Conservation (phyloP, 2,888 invertebrate species). For the Lasioglossum leucozonium region DNA sequence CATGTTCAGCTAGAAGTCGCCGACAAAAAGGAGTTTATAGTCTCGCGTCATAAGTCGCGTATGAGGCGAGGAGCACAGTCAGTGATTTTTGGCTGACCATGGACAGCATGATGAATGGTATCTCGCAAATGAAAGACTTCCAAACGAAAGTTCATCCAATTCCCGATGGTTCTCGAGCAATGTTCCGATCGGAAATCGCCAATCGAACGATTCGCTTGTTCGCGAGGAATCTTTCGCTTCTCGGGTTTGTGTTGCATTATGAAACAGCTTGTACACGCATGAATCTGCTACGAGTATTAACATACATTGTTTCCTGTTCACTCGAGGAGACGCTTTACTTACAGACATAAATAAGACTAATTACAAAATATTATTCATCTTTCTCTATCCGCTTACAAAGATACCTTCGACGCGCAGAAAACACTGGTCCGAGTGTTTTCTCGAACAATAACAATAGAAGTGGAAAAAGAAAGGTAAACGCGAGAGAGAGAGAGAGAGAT, state of each 20-base stretch:
- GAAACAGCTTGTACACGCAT: slow-evolving; percentile 44
- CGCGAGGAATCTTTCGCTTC: background rate
- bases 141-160: background rate
- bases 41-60: background rate
- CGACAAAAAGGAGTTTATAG: background rate
- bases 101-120: slow-evolving; percentile 6
- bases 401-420: slow-evolving; percentile 33
- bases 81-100: background rate
- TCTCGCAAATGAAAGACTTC: slow-evolving; percentile 17
- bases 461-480: background rate
- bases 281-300: slow-evolving; percentile 52
- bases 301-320: slow-evolving; percentile 48
- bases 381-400: slow-evolving; percentile 19
- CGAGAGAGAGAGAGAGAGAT: too few species aligned
- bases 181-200: background rate
- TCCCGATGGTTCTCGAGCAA: background rate
- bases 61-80: background rate
- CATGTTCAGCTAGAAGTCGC: background rate
- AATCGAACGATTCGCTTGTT: background rate
- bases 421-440: slow-evolving; percentile 26
- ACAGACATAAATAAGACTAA: slow-evolving; percentile 67
- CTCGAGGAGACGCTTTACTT: slow-evolving; percentile 53
- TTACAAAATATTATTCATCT: slow-evolving; percentile 57
- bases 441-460: slow-evolving; percentile 19
- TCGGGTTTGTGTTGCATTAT: background rate